A percentile compares a stretch with the other conserved stretches of the same genome.
These are phyloP conservation scores for Drosophila kepulauana DNA, from an alignment of 1,140 invertebrate genomes.

Conservation along the genomic window DNA sequence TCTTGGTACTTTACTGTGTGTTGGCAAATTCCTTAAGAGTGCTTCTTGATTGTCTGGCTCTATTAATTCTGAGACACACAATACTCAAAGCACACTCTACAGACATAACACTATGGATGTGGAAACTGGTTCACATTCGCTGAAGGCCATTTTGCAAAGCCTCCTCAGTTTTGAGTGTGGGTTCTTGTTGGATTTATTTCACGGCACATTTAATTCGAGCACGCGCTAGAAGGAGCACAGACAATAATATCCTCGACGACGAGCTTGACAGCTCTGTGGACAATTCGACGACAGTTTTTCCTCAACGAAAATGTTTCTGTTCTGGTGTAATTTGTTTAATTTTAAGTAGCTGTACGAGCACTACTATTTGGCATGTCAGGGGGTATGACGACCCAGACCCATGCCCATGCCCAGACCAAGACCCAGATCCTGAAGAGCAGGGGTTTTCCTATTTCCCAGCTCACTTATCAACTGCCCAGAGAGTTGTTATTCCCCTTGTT, in stretches of 20 bases:
- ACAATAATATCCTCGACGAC: slow-evolving; percentile 42
- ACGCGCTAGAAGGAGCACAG: slow-evolving; percentile 60
- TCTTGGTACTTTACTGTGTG: too few species aligned
- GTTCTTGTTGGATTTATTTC: slow-evolving; percentile 73
- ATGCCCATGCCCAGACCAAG: too few species aligned
- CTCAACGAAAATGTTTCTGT: slow-evolving; percentile 14
- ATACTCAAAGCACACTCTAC: too few species aligned
- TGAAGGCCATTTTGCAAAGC: slow-evolving; percentile 37
- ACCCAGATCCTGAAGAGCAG: not conserved
- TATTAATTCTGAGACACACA: too few species aligned
- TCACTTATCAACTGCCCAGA: slow-evolving; percentile 72
- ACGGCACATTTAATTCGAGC: slow-evolving; percentile 79
- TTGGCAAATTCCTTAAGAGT: too few species aligned
- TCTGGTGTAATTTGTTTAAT: slow-evolving; percentile 77
- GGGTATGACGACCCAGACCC: slow-evolving; percentile 21
- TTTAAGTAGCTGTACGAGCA: slow-evolving; percentile 71
- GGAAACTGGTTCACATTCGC: slow-evolving; percentile 57
- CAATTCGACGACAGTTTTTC: slow-evolving; percentile 69
- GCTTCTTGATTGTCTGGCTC: too few species aligned
- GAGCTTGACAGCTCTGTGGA: slow-evolving; percentile 48
- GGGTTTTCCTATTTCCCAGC: slow-evolving; percentile 47
- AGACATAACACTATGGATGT: too few species aligned
- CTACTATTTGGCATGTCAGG: slow-evolving; percentile 49
- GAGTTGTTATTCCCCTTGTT: slow-evolving; percentile 45
- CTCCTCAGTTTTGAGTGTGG: slow-evolving; percentile 22